Conservation (phyloP, 2,113 vertebrate species). For the Stercorarius parasiticus region DNA sequence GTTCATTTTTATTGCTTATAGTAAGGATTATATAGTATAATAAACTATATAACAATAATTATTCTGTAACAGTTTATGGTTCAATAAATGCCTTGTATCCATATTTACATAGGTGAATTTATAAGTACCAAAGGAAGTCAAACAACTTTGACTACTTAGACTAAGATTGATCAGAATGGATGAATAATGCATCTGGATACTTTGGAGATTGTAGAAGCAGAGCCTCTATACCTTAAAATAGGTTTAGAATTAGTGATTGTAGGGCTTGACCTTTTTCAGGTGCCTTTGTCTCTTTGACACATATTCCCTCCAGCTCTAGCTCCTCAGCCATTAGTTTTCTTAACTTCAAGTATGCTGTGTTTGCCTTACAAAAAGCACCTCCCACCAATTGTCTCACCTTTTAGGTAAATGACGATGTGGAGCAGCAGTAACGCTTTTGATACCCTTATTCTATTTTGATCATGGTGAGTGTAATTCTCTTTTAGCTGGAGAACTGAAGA, state of each 20-base stretch:
- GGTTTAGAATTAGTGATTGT: background rate
- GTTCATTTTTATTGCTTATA: background rate
- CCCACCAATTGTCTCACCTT: background rate
- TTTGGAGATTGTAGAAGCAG: background rate
- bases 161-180: background rate
- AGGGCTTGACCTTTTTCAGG: background rate
- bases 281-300: background rate
- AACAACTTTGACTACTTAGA: constrained; percentile 31
- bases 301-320: background rate
- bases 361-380: background rate
- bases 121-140: constrained; percentile 12
- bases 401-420: background rate
- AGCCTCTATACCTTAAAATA: background rate
- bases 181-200: constrained; percentile 20
- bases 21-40: background rate
- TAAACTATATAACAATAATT: background rate
- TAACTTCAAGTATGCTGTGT: background rate
- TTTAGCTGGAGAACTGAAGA: background rate
- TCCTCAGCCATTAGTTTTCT: background rate
- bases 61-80: background rate
- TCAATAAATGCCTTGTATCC: background rate
- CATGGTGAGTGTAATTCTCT: background rate
- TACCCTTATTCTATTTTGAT: background rate
- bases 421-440: background rate
- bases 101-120: background rate